Conservation (phyloP, 2,888 invertebrate species). For the Choreutis nemorana region DNA sequence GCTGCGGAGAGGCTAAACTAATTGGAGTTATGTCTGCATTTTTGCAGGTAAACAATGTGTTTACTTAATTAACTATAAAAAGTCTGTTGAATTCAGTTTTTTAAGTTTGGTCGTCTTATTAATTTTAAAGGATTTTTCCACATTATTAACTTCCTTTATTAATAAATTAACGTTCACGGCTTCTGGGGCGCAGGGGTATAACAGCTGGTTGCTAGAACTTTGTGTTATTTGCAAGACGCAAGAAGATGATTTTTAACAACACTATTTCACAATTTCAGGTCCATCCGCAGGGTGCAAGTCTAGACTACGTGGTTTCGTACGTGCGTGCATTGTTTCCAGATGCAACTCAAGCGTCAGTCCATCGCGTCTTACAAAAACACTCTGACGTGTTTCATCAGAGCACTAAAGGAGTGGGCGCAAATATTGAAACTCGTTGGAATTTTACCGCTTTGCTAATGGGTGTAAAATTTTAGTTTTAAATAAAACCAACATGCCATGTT, state of each 20-base stretch:
- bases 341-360: slow-evolving; percentile 77
- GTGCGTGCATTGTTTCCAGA: slow-evolving; percentile 81
- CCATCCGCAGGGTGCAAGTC: slow-evolving; percentile 91
- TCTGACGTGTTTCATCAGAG: slow-evolving; percentile 82
- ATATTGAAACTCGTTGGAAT: slow-evolving; percentile 86
- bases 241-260: neutral
- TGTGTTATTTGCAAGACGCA: too few species aligned
- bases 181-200: too few species aligned
- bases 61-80: too few species aligned
- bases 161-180: too few species aligned
- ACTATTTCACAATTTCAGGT: slow-evolving; percentile 57
- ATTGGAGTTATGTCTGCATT: slow-evolving; percentile 89
- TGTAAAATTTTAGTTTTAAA: too few species aligned
- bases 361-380: slow-evolving; percentile 79
- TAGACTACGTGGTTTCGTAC: slow-evolving; percentile 91
- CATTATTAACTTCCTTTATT: neutral
- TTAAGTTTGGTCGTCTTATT: too few species aligned
- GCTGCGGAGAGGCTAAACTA: slow-evolving; percentile 71
- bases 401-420: slow-evolving; percentile 83
- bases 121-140: too few species aligned
- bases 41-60: slow-evolving; percentile 84
- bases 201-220: too few species aligned
- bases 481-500: too few species aligned
- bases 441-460: slow-evolving; percentile 88
- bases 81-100: too few species aligned